Base-by-base conservation (phyloP, 2,888 invertebrate species). In the Cosmopolites sordidus region DNA sequence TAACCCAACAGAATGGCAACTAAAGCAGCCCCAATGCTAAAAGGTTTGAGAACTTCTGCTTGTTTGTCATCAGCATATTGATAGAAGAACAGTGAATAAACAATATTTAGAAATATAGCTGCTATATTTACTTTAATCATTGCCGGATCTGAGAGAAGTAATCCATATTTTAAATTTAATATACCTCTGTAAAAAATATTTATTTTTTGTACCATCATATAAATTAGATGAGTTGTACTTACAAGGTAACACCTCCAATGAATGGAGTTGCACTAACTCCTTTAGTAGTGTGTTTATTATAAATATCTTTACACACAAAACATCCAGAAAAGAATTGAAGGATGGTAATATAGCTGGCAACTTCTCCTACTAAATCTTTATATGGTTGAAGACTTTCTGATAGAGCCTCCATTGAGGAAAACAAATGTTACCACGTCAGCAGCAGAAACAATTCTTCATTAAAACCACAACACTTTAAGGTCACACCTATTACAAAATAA, bases 301-400 rank as follows among this genome's bases (percentile, higher is more conserved):
- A 80, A 58, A 90, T 86, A 66, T 88, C 86, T 69, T 80, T 83
- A 68, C 89, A 83, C 56, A 90, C 78, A 67, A 87, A 79, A 68
- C 79, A 77, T 65, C 92, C 92, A 22, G 91, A 83, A 67, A 92
- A 83, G 78, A 92, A 91, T 71, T 92, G 90, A 0, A 80, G 82
- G 62, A 89, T 84, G 17, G 93, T 92, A 17, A 87, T 81, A 51
- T 87, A 73, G 57, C 85, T 83, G 30, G 92, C 91, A 46, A 82
- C 73, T 50, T 78, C 75, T 37, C 81, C 89, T 46, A 88, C 81
- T 9, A 80, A 54, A 51, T 83, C 83, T 73, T 85, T 86, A 70
- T 86, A 83, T 43, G 84, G 84, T 68, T 81, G 79, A 50, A 86
- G 72, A 29, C 73, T 68, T 51, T 74, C 66, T 1, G 80, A 75